These are phyloP conservation scores for Alitta virens DNA, from an alignment of 2,888 invertebrate species.

Conservation along the genomic window DNA sequence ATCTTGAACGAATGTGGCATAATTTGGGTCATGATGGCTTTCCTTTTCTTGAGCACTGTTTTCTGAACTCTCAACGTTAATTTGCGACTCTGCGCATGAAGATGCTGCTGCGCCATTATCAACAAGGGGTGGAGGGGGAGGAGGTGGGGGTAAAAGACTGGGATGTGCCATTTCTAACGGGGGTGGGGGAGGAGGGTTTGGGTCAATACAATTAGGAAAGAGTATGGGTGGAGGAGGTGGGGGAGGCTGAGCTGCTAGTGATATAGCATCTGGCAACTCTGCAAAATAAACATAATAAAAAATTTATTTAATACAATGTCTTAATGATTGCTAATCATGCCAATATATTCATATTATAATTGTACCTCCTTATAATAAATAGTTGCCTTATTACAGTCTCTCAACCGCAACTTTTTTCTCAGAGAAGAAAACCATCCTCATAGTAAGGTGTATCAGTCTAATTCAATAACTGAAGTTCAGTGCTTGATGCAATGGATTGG, in stretches of 20 bases:
- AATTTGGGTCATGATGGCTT: too few species aligned
- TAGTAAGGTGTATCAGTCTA: too few species aligned
- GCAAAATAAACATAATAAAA: background rate
- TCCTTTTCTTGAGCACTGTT: too few species aligned
- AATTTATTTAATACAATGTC: background rate
- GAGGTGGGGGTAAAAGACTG: constrained; percentile 20
- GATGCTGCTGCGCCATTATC: constrained; percentile 32
- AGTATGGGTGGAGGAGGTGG: constrained; percentile 4
- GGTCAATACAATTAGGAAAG: background rate
- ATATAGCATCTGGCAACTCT: background rate
- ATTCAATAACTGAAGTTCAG: too few species aligned
- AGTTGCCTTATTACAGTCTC: too few species aligned
- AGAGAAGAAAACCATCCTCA: too few species aligned
- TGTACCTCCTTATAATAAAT: too few species aligned
- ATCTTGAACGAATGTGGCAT: too few species aligned
- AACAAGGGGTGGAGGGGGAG: constrained; percentile 28
- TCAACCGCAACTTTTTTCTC: too few species aligned
- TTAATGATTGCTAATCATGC: background rate
- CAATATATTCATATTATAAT: too few species aligned
- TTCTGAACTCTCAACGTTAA: too few species aligned
- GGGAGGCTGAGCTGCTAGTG: constrained; percentile 6
- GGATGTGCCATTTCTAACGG: constrained; percentile 24
- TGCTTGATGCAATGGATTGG: too few species aligned
- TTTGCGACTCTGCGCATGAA: constrained; percentile 5
- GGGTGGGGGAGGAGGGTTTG: constrained; percentile 6